Evolutionary conservation across 2,113 vertebrate species (phyloP).

Genomic region (Strigops habroptila): DNA sequence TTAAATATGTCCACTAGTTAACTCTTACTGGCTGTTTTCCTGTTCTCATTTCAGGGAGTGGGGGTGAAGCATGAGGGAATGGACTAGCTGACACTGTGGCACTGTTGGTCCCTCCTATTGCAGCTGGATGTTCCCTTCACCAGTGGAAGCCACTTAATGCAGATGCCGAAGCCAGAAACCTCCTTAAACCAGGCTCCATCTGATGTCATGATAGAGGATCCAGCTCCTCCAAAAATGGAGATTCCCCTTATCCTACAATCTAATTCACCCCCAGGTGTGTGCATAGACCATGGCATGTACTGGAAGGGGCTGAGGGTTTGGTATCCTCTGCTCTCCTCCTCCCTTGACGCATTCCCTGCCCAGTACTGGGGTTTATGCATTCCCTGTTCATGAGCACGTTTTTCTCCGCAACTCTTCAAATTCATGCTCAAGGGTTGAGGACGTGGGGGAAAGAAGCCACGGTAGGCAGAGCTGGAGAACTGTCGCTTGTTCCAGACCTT

Average conservation of each 20-base stretch:
- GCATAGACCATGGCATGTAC: accelerated
- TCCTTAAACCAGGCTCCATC: neutral
- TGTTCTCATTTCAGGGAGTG: neutral
- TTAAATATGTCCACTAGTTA: slow-evolving; percentile 27
- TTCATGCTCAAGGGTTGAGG: no score
- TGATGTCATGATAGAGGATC: accelerated
- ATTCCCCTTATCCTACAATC: neutral
- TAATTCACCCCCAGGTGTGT: accelerated
- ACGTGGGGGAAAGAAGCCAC: accelerated
- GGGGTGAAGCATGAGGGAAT: neutral
- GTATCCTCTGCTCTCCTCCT: neutral
- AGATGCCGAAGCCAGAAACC: neutral
- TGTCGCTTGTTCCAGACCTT: neutral
- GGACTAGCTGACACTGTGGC: neutral
- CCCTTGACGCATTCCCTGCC: no score
- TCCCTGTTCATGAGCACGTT: neutral
- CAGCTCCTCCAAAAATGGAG: accelerated
- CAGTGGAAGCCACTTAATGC: neutral
- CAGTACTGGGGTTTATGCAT: neutral
- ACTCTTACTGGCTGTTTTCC: slow-evolving; percentile 39
- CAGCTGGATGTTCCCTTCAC: neutral
- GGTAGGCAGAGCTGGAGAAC: neutral
- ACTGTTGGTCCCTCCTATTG: accelerated
- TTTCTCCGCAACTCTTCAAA: neutral
- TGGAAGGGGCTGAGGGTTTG: neutral